Evolutionary conservation across 1,140 invertebrate genomes (phyloP).

Genomic region (Rhagoletis zephyria): DNA sequence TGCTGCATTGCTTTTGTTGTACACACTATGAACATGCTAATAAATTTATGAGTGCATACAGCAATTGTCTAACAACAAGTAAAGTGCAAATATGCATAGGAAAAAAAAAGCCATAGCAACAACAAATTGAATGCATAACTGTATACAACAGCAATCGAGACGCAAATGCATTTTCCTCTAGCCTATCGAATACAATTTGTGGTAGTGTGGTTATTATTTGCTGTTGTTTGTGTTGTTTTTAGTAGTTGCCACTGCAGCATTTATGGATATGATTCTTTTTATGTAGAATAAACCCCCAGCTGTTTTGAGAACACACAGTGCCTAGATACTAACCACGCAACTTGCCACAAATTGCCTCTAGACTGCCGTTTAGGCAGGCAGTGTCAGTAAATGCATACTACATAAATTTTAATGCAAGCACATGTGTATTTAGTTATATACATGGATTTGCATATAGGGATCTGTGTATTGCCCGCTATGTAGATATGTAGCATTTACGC

Average conservation of each 20-base stretch:
- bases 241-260: constrained; percentile 17
- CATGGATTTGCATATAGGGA: background rate
- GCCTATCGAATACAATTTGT: constrained; percentile 25
- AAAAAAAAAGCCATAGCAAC: background rate
- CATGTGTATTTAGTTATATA: background rate
- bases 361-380: background rate
- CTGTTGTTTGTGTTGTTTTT: constrained; percentile 1
- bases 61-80: constrained; percentile 29
- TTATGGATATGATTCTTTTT: constrained; percentile 1
- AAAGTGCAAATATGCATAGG: constrained; percentile 17
- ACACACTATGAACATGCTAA: constrained; percentile 43
- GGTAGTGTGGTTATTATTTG: background rate
- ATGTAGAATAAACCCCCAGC: background rate
- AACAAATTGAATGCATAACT: background rate
- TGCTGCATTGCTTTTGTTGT: constrained; percentile 9
- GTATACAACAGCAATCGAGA: constrained; percentile 9
- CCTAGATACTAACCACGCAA: constrained; percentile 1
- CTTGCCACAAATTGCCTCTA: constrained; percentile 28
- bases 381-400: background rate
- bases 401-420: background rate
- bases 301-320: background rate
- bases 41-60: constrained; percentile 51
- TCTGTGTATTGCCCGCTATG: background rate
- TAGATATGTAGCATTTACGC: background rate
- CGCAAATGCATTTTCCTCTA: background rate